Percentiles rank a stretch among this genome's conserved stretches.
These are phyloP conservation scores for Agrilus cyanescens DNA, from an alignment of 2,888 invertebrate genomes.

Conservation along the genomic window DNA sequence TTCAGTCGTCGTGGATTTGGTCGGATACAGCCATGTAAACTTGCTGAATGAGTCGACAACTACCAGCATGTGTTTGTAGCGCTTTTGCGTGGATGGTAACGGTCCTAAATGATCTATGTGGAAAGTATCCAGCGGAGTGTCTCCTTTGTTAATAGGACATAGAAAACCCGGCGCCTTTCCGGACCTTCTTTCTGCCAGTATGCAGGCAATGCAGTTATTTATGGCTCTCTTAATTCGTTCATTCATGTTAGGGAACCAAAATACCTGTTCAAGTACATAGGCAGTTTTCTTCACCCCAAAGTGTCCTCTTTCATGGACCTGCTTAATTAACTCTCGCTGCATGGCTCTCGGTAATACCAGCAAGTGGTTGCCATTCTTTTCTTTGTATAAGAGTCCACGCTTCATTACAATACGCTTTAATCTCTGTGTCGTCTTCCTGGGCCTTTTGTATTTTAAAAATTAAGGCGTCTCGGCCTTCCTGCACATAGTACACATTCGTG, in stretches of 20 bases:
- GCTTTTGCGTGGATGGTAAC: conserved; percentile 20
- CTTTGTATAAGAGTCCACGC: background rate
- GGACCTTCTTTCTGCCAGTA: conserved; percentile 15
- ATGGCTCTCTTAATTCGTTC: conserved; percentile 4
- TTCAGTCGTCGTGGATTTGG: conserved; percentile 3
- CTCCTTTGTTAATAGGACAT: conserved; percentile 19
- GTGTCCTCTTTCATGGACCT: conserved; percentile 21
- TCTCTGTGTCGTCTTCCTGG: background rate
- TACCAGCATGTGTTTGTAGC: conserved; percentile 21
- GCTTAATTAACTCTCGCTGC: conserved; percentile 22
- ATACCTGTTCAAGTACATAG: conserved; percentile 19
- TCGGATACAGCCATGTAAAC: no score
- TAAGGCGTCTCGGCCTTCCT: background rate
- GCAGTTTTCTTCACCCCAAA: conserved; percentile 20
- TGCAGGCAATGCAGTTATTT: conserved; percentile 16
- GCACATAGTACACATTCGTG: background rate
- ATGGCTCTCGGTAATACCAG: conserved; percentile 24
- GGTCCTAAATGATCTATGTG: conserved; percentile 27
- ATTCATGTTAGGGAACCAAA: conserved; percentile 11
- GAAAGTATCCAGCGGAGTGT: conserved; percentile 20
- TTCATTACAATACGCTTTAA: no score
- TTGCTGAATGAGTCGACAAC: conserved; percentile 20
- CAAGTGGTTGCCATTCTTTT: background rate
- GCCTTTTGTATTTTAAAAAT: background rate
- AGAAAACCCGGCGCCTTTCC: conserved; percentile 19